These are phyloP conservation scores for Falco cherrug DNA, from an alignment of 2,797 vertebrate species.

Conservation along the genomic window DNA sequence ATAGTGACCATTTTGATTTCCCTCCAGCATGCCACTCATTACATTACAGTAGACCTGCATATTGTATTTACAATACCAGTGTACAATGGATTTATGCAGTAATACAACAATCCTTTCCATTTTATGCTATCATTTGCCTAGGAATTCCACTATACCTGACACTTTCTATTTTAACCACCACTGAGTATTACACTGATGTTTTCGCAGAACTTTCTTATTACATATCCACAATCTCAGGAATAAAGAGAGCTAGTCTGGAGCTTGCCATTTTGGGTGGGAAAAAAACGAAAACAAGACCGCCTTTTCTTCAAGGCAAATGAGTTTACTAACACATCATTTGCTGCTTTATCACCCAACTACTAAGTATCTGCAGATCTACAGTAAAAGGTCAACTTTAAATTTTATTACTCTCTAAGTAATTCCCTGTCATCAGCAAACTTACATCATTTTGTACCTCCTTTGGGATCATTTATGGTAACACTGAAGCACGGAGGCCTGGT, in stretches of 20 bases:
- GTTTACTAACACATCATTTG: not conserved
- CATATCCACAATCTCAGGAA: not conserved
- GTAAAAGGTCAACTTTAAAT: not conserved
- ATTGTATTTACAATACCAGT: not conserved
- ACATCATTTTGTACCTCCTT: not conserved
- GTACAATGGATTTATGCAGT: not conserved
- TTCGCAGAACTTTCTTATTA: not conserved
- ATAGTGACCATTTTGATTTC: not conserved
- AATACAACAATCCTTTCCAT: not conserved
- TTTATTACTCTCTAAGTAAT: not conserved
- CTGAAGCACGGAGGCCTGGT: not conserved
- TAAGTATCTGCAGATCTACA: not conserved
- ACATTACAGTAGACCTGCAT: not conserved
- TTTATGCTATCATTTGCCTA: not conserved
- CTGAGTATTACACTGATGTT: not conserved
- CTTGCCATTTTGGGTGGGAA: not conserved
- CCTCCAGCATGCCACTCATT: not conserved
- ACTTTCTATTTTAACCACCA: not conserved
- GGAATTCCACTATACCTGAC: not conserved
- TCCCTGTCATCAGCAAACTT: not conserved
- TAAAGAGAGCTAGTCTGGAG: not conserved
- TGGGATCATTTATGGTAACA: not conserved
- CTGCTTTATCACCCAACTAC: not conserved
- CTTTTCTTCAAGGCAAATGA: not conserved
- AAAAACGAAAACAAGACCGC: not conserved